Base-by-base conservation (phyloP, 2,113 vertebrate species). In the Butastur rufipennis region DNA sequence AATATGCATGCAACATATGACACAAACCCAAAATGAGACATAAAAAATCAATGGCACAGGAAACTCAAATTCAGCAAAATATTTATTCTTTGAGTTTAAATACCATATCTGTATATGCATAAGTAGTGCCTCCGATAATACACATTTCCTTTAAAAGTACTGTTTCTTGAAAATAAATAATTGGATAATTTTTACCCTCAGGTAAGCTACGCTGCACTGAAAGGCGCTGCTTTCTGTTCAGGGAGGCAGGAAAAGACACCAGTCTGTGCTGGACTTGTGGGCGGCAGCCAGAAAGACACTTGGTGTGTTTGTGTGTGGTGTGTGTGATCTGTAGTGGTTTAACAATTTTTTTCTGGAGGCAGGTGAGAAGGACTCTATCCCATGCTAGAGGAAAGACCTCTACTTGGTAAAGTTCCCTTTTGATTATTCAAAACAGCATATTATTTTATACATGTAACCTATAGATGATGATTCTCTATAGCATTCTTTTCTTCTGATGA, bases 71-170 rank as follows among this genome's bases (percentile, higher is more conserved):
- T 73, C 31, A 65, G 86, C 67, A 96, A 91, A 97, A 95, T 95
- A 92, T 95, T 97, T 94, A 81, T 95, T 84, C 59, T 92, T 81
- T 71, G n/a, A 55, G 32, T 83, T 95, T 86, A 94, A 95, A 94
- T 83, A 89, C 42, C 63, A 4, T 67, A 56, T 88, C 62, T 90
- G 25, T 19, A 25, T 68, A 75, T 47, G 26, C 42, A 19, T 70
- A 96, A 91, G 52, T 58, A 74, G 16, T n/a, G 14, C 42, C 70
- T 87, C 85, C 74, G 15, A 87, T 74, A 83, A 65, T 34, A 52
- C 22, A 68, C 7, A 18, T 53, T 93, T 93, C 34, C 40, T 90
- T 92, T 88, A 52, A 45, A 79, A 65, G 45, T 65, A 56, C 7
- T 40, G 21, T 7, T 61, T 70, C 53, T 92, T 88, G 43, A 56